phyloP scores from a whole-genome alignment of 1,140 invertebrate genomes.

The Drosophila lowei region DNA sequence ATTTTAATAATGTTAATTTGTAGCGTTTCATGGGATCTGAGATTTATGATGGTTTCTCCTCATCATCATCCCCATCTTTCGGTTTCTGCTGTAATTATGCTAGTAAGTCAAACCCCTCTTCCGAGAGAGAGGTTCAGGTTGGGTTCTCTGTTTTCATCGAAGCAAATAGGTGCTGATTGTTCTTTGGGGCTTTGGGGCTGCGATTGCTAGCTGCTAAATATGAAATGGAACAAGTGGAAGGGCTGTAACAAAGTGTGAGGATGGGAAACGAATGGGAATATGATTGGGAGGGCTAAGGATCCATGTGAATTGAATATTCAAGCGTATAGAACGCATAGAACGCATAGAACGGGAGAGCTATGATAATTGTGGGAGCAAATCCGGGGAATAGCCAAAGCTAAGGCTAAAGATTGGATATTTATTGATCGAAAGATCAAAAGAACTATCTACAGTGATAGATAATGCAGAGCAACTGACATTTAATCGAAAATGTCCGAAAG shows the following conservation, averaged over 20 bases:
- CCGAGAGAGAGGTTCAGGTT: conserved; percentile 32
- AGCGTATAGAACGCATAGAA: no score
- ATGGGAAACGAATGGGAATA: not conserved
- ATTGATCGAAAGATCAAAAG: no score
- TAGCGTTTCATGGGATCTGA: conserved; percentile 72
- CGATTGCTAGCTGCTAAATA: conserved; percentile 45
- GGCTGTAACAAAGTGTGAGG: not conserved
- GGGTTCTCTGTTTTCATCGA: conserved; percentile 54
- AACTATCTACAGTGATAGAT: no score
- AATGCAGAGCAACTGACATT: no score
- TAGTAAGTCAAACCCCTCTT: conserved; percentile 28
- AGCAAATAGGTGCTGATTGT: conserved; percentile 72
- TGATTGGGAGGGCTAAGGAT: not conserved
- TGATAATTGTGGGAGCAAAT: not conserved
- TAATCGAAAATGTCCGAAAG: no score
- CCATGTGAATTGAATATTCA: not conserved
- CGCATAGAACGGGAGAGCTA: no score
- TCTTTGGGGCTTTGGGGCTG: conserved; percentile 27
- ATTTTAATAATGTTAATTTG: conserved; percentile 82
- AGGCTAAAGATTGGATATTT: no score
- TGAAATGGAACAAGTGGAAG: conserved; percentile 26
- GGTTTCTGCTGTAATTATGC: conserved; percentile 62
- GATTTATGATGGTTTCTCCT: conserved; percentile 55
- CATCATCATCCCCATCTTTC: conserved; percentile 13
- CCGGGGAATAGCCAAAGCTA: no score